Evolutionary conservation across 2,888 invertebrate genomes (phyloP).

Genomic region (Nasonovia ribisnigri): DNA sequence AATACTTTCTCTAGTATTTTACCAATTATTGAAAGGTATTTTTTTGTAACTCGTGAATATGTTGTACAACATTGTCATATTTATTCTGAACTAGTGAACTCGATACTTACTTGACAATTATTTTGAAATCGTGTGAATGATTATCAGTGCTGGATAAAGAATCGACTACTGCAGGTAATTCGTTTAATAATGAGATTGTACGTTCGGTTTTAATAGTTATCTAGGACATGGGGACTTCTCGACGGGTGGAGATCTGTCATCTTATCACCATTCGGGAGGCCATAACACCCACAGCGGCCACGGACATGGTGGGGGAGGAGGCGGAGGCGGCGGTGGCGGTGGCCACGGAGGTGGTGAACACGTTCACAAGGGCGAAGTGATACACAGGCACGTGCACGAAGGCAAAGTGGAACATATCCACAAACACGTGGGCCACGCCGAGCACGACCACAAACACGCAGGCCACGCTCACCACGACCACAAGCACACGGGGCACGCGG

Average conservation of each 20-base stretch:
- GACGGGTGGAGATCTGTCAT: conserved; percentile 54
- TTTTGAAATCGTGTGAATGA: not conserved
- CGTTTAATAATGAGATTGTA: not conserved
- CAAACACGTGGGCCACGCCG: conserved; percentile 68
- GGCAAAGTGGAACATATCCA: conserved; percentile 68
- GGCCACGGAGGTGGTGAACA: conserved; percentile 66
- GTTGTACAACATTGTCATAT: not conserved
- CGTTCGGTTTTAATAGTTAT: conserved; percentile 46
- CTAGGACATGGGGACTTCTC: conserved; percentile 59
- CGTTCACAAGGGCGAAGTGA: conserved; percentile 68
- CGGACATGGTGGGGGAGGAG: conserved; percentile 50
- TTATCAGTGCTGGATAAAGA: conserved; percentile 24
- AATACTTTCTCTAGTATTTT: not conserved
- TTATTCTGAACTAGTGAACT: not conserved
- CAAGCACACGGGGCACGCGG: conserved; percentile 67
- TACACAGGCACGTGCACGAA: conserved; percentile 68
- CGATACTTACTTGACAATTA: not conserved
- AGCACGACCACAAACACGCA: conserved; percentile 68
- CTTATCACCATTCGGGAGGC: conserved; percentile 59
- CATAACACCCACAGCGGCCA: conserved; percentile 50
- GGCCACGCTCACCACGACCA: conserved; percentile 68
- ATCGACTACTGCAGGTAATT: not conserved
- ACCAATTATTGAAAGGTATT: not conserved
- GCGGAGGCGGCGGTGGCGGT: conserved; percentile 65
- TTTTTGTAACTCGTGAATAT: not conserved